phyloP scores from a whole-genome alignment of 2,888 invertebrate species.

The Girardia tigrina region DNA sequence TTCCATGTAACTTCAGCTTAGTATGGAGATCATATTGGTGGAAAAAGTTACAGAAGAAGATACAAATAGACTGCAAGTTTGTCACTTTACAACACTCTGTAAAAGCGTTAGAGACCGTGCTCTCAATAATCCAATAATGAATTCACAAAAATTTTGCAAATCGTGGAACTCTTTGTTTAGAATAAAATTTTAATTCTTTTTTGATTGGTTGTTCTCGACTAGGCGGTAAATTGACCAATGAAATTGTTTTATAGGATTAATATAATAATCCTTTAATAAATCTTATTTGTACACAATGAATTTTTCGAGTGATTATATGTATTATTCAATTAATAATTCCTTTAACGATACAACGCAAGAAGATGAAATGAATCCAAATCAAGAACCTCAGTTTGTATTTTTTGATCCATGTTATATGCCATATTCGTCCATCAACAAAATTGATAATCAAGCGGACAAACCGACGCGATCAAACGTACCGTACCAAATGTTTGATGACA shows the following conservation, averaged over 20 bases:
- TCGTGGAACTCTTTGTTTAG: too few species aligned
- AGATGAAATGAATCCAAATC: not conserved
- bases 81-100: too few species aligned
- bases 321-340: not conserved
- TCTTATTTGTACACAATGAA: conserved; percentile 3
- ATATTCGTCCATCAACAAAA: not conserved
- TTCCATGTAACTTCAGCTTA: too few species aligned
- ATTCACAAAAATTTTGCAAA: too few species aligned
- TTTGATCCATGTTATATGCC: conserved; percentile 14
- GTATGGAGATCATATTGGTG: too few species aligned
- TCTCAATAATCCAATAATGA: too few species aligned
- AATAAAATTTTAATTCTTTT: too few species aligned
- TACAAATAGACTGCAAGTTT: too few species aligned
- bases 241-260: not conserved
- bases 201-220: not conserved
- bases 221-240: not conserved
- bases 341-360: too few species aligned
- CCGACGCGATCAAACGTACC: not conserved
- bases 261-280: not conserved
- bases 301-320: conserved; percentile 1
- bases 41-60: too few species aligned
- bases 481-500: not conserved
- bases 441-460: not conserved
- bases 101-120: too few species aligned
- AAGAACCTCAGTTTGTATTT: conserved; percentile 9